phyloP scores from a whole-genome alignment of 1,140 invertebrate genomes.

The Pachypsylla venusta region DNA sequence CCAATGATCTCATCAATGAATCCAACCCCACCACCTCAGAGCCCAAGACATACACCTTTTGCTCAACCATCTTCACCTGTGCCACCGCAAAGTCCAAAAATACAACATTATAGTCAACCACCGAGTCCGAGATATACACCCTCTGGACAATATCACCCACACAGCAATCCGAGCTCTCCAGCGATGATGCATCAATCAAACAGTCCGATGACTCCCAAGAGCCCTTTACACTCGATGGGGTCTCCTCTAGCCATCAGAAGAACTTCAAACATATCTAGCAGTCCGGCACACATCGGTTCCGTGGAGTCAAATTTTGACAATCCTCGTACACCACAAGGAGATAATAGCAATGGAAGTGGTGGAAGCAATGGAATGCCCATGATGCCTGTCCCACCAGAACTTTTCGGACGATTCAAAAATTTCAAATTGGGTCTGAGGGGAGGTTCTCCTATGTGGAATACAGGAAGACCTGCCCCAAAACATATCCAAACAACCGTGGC shows the following conservation, averaged over 20 bases:
- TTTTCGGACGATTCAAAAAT: slow-evolving; percentile 35
- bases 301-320: slow-evolving; percentile 37
- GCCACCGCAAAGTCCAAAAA: slow-evolving; percentile 40
- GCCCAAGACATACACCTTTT: slow-evolving; percentile 28
- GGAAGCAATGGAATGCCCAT: slow-evolving; percentile 37
- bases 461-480: slow-evolving; percentile 29
- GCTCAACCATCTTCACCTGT: slow-evolving; percentile 47
- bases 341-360: slow-evolving; percentile 20
- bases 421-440: slow-evolving; percentile 49
- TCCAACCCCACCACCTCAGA: slow-evolving; percentile 30
- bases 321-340: slow-evolving; percentile 33
- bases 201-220: slow-evolving; percentile 35
- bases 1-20: slow-evolving; percentile 27
- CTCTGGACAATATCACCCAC: not conserved
- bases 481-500: slow-evolving; percentile 32
- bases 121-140: slow-evolving; percentile 1
- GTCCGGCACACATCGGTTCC: slow-evolving; percentile 28
- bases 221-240: slow-evolving; percentile 21
- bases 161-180: slow-evolving; percentile 14
- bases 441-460: slow-evolving; percentile 51
- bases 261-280: slow-evolving; percentile 36
- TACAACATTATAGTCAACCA: not conserved
- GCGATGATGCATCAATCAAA: slow-evolving; percentile 19
- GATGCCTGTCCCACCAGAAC: slow-evolving; percentile 31
- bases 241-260: slow-evolving; percentile 39